phyloP scores from a whole-genome alignment of 2,113 vertebrate species.

The Dasyurus viverrinus region DNA sequence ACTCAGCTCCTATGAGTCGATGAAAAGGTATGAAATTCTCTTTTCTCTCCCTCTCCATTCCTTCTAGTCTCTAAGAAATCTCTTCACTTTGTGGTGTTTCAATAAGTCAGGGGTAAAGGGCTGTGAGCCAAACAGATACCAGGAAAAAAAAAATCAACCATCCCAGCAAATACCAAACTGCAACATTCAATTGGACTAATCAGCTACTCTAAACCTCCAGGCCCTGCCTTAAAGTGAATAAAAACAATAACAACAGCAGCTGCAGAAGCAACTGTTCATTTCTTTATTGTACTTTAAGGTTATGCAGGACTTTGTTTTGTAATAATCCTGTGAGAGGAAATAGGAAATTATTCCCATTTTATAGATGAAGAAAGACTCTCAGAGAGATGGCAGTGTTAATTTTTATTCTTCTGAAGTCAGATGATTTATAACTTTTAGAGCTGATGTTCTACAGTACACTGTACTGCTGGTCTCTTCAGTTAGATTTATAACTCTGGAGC shows the following conservation, averaged over 20 bases:
- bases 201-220: not conserved
- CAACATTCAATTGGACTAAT: not conserved
- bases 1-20: not conserved
- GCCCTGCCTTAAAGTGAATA: not conserved
- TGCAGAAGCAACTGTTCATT: not conserved
- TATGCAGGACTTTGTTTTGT: not conserved
- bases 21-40: slow-evolving; percentile 1
- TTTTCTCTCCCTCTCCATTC: not conserved
- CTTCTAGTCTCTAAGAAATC: not conserved
- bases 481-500: not conserved
- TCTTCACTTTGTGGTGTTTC: not conserved
- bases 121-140: not conserved
- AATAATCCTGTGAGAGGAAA: not conserved
- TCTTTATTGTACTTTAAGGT: not conserved
- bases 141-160: not conserved
- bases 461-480: not conserved
- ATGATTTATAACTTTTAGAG: not conserved
- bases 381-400: not conserved
- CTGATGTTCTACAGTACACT: not conserved
- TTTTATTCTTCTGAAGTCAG: not conserved
- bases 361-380: not conserved
- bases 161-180: not conserved
- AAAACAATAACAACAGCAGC: not conserved
- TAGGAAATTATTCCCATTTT: not conserved
- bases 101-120: not conserved